Percentiles rank a stretch among this genome's conserved stretches.
Evolutionary conservation across 2,888 invertebrate species (phyloP).

Genomic region (Apocheima hispidaria): DNA sequence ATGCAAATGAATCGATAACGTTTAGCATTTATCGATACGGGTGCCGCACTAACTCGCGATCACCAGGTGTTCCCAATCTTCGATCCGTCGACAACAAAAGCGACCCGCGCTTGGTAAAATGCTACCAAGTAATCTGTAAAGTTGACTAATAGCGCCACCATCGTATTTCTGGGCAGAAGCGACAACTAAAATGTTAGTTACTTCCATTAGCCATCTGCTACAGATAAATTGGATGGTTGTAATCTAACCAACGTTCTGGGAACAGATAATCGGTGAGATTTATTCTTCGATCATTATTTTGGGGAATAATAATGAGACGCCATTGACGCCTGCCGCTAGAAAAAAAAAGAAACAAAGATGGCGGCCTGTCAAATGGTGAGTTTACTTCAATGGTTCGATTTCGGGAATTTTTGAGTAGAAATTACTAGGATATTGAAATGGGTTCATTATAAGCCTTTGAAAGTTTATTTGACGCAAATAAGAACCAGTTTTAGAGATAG

Average conservation of each 20-base stretch:
- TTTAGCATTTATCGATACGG: constrained; percentile 45
- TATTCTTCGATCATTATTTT: constrained; percentile 72
- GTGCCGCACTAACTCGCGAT: constrained; percentile 53
- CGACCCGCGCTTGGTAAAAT: constrained; percentile 48
- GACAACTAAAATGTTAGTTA: neutral
- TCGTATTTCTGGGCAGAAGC: neutral
- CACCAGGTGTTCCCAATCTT: constrained; percentile 70
- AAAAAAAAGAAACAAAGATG: constrained; percentile 52
- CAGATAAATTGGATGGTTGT: constrained; percentile 33
- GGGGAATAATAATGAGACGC: constrained; percentile 75
- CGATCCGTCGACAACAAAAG: constrained; percentile 46
- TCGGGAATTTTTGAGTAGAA: constrained; percentile 50
- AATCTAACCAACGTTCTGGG: constrained; percentile 68
- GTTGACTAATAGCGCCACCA: neutral
- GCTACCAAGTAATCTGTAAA: neutral
- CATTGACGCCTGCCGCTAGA: constrained; percentile 63
- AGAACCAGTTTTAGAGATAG: neutral
- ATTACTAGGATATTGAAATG: constrained; percentile 52
- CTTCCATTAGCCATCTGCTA: neutral
- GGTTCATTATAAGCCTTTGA: constrained; percentile 51
- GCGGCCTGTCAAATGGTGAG: constrained; percentile 57
- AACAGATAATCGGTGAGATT: constrained; percentile 68
- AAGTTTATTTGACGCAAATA: constrained; percentile 10
- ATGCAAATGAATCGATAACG: constrained; percentile 45
- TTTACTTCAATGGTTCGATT: constrained; percentile 48